Evolutionary conservation across 2,888 invertebrate genomes (phyloP), one percentile per base, ranked within the genome.

Genomic region (Zhengitettix transpicula): DNA sequence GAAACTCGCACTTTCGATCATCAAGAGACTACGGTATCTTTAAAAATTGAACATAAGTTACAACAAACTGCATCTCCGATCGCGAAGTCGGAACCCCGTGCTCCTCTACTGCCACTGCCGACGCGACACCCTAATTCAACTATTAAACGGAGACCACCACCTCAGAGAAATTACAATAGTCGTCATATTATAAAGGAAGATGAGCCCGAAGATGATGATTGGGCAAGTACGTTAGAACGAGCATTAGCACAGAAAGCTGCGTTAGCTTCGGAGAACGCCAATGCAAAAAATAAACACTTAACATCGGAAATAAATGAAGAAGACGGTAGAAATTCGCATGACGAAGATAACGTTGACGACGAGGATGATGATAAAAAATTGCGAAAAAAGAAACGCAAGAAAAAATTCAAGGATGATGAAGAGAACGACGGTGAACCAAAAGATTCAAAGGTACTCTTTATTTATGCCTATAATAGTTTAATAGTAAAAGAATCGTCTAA

Each of bases 201-300:
- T 40, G 56, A 54, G 16, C 57, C 16, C 1, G 56, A 79, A 64
- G 68, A 71, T 69, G 89, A 89, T 70, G 89, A 89, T 74, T 88
- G 86, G 76, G 88, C 87, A 16, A 82, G 83, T 57, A 84, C 81
- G 68, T 82, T 89, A 65, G 88, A 89, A 71, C 86, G 87, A 70
- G 85, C 87, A 12, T 82, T 89, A 64, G 28, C 28, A 5, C 28
- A 28, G 7, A 82, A 84, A 60, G 85, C 82, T 62, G 87, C 82
- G 10, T 74, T 89, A 70, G 72, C 55, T 11, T 59, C 51, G 44
- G 62, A 59, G 15, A 55, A 40, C 12, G 56, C 16, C 51, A 44
- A 63, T 16, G 57, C 57, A 42, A 47, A 47, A 47, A 47, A 5
- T 47, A n/a, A 47, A n/a, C 47, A 14, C n/a, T 14, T n/a, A 14